Evolutionary conservation across 1,140 invertebrate genomes (phyloP).

Genomic region (Probaryconus sp.): DNA sequence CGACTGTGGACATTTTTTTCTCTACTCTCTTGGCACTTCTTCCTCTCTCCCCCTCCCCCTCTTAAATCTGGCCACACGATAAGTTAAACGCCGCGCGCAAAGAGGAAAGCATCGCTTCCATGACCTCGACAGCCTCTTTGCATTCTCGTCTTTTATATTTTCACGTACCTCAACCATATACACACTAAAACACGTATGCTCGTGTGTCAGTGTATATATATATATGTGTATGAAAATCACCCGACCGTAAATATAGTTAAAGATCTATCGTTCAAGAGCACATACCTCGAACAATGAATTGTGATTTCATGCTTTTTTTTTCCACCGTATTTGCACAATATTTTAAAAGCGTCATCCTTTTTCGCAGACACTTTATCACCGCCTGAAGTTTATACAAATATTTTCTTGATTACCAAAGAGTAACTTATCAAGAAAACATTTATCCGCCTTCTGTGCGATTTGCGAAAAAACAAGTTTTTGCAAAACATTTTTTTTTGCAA

Average conservation of each 20-base stretch:
- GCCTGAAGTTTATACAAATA: too few relatives aligned
- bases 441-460: too few relatives aligned
- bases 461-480: too few relatives aligned
- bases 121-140: constrained; percentile 46
- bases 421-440: too few relatives aligned
- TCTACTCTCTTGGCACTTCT: constrained; percentile 31
- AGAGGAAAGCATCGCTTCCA: constrained; percentile 39
- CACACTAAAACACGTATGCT: background rate
- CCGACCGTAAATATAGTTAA: constrained; percentile 28
- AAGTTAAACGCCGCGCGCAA: constrained; percentile 51
- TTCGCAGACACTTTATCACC: too few relatives aligned
- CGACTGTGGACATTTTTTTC: constrained; percentile 43
- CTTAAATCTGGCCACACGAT: constrained; percentile 52
- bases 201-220: background rate
- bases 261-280: constrained; percentile 19
- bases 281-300: constrained; percentile 17
- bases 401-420: too few relatives aligned
- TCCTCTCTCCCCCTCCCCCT: constrained; percentile 41
- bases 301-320: constrained; percentile 11
- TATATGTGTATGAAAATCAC: constrained; percentile 32
- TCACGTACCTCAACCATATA: constrained; percentile 7
- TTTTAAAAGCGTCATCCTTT: too few relatives aligned
- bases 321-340: constrained; percentile 6
- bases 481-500: too few relatives aligned
- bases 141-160: constrained; percentile 45